Evolutionary conservation across 1,140 invertebrate species (phyloP).

Genomic region (Mya arenaria): DNA sequence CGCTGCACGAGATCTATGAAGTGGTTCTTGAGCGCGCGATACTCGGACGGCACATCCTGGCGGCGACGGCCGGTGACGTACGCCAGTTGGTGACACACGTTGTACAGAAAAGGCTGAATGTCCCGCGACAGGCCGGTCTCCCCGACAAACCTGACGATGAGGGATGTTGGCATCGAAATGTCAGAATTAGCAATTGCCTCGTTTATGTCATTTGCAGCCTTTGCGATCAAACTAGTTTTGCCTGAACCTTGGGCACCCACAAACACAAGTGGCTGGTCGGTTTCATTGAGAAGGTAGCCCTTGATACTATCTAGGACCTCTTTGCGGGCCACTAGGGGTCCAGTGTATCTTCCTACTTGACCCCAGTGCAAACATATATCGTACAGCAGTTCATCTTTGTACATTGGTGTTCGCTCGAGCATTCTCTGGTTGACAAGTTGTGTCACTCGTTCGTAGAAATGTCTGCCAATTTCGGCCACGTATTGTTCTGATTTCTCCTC

Average conservation of each 20-base stretch:
- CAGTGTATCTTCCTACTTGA: conserved; percentile 95
- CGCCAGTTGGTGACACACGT: conserved; percentile 74
- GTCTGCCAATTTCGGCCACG: conserved; percentile 49
- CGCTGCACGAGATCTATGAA: conserved; percentile 71
- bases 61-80: conserved; percentile 63
- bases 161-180: conserved; percentile 62
- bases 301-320: conserved; percentile 84
- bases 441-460: conserved; percentile 95
- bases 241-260: conserved; percentile 73
- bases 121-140: conserved; percentile 66
- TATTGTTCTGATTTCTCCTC: conserved; percentile 83
- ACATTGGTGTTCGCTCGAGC: conserved; percentile 81
- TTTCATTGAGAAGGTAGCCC: conserved; percentile 88
- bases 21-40: conserved; percentile 66
- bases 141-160: conserved; percentile 74
- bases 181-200: conserved; percentile 58
- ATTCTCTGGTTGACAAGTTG: conserved; percentile 83
- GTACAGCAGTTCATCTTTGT: conserved; percentile 82
- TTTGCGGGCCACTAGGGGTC: conserved; percentile 86
- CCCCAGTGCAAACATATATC: conserved; percentile 98
- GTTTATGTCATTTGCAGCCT: conserved; percentile 66
- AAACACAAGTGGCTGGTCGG: conserved; percentile 71
- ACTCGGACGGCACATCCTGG: conserved; percentile 69
- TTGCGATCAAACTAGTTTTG: conserved; percentile 76
- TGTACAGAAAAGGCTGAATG: conserved; percentile 66